phyloP scores from a whole-genome alignment of 2,888 invertebrate genomes.

The Carcina quercana region DNA sequence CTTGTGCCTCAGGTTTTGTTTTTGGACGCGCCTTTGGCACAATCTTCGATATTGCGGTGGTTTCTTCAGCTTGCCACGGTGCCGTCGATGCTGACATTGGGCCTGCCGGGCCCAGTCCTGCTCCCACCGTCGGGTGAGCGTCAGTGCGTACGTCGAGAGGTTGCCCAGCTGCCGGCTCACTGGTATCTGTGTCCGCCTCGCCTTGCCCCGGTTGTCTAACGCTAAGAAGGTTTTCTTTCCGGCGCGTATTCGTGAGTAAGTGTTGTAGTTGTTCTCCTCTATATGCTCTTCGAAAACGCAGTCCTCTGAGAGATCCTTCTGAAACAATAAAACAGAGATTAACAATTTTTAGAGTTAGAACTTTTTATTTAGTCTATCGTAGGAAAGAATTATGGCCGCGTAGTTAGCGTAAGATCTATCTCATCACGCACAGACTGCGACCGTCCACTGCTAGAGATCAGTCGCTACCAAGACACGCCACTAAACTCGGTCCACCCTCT shows the following conservation, averaged over 20 bases:
- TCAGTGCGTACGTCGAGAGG: slow-evolving; percentile 83
- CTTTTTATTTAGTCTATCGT: too few relatives aligned
- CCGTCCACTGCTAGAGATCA: too few relatives aligned
- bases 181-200: slow-evolving; percentile 82
- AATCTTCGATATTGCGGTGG: slow-evolving; percentile 58
- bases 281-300: slow-evolving; percentile 92
- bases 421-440: too few relatives aligned
- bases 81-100: slow-evolving; percentile 54
- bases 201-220: slow-evolving; percentile 81
- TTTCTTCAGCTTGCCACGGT: slow-evolving; percentile 59
- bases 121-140: slow-evolving; percentile 59
- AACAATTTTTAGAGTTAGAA: too few relatives aligned
- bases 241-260: slow-evolving; percentile 82
- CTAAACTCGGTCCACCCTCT: too few relatives aligned
- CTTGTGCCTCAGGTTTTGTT: slow-evolving; percentile 55
- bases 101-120: slow-evolving; percentile 44
- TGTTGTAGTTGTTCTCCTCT: slow-evolving; percentile 89
- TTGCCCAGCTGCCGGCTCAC: slow-evolving; percentile 80
- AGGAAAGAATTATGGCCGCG: too few relatives aligned
- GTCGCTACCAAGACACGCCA: too few relatives aligned
- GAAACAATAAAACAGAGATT: slow-evolving; percentile 72
- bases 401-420: too few relatives aligned
- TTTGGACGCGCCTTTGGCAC: slow-evolving; percentile 65
- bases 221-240: slow-evolving; percentile 84
- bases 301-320: slow-evolving; percentile 88